A percentile compares a stretch with the other conserved stretches of the same genome.
Conservation (phyloP, 23 tunicate species). For the Halocynthia roretzi region DNA sequence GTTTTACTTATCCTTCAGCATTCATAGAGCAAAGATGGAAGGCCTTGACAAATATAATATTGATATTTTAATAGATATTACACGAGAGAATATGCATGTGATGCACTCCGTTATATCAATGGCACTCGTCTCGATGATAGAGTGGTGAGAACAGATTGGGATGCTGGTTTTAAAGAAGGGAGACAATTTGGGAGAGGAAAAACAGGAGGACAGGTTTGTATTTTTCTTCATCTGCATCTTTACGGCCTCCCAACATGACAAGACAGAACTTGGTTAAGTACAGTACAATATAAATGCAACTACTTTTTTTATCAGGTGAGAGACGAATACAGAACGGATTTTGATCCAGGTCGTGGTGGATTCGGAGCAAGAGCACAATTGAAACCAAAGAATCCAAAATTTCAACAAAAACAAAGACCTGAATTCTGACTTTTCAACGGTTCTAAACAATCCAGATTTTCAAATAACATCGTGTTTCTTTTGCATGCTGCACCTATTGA, state of each 20-base stretch:
- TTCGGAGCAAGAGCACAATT: slow-evolving; percentile 89
- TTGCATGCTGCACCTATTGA: no score
- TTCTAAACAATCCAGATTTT: no score
- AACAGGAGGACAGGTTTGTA: slow-evolving; percentile 88
- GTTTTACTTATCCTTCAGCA: no score
- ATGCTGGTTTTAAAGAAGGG: slow-evolving; percentile 97
- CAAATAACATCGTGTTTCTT: no score
- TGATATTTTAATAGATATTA: slow-evolving; percentile 33
- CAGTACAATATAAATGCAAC: neutral
- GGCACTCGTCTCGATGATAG: slow-evolving; percentile 98
- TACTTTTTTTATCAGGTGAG: slow-evolving; percentile 51
- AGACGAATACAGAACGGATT: slow-evolving; percentile 97
- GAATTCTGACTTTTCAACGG: neutral
- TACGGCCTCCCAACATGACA: neutral
- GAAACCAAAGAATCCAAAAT: slow-evolving; percentile 61
- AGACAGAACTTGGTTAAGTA: neutral
- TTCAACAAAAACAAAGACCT: slow-evolving; percentile 20
- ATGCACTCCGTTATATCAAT: slow-evolving; percentile 84
- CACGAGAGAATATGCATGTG: slow-evolving; percentile 55
- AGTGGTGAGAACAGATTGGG: slow-evolving; percentile 98
- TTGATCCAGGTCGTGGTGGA: slow-evolving; percentile 97
- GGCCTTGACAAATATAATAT: neutral
- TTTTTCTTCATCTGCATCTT: neutral
- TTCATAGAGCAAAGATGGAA: no score
- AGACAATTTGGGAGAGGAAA: slow-evolving; percentile 96